phyloP scores from a whole-genome alignment of 1,140 invertebrate genomes.

The Penaeus japonicus region DNA sequence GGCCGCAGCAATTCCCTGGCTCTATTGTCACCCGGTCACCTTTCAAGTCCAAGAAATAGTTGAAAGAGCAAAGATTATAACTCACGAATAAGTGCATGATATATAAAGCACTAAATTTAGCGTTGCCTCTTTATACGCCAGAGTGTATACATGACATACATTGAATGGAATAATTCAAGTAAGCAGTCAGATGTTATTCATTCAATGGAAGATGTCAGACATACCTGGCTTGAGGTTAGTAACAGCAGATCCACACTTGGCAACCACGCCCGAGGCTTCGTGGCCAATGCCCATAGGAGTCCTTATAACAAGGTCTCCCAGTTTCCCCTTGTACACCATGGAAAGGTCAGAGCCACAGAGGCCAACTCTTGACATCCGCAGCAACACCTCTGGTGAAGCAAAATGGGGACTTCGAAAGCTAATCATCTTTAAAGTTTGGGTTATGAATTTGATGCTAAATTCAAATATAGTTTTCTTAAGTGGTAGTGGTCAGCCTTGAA shows the following conservation, averaged over 20 bases:
- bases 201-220: neutral
- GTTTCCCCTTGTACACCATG: conserved; percentile 82
- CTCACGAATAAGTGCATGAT: neutral
- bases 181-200: too few species aligned
- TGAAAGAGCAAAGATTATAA: neutral
- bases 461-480: too few species aligned
- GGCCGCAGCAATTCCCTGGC: conserved; percentile 86
- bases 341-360: conserved; percentile 97
- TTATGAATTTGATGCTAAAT: too few species aligned
- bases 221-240: conserved; percentile 74
- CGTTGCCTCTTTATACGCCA: too few species aligned
- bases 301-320: conserved; percentile 82
- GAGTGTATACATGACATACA: too few species aligned
- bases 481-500: too few species aligned
- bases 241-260: conserved; percentile 76
- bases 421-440: neutral
- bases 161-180: too few species aligned
- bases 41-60: conserved; percentile 60
- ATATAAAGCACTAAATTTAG: too few species aligned
- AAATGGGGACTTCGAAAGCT: neutral
- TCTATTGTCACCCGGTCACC: conserved; percentile 93
- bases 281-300: conserved; percentile 90
- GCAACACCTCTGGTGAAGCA: conserved; percentile 78
- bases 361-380: conserved; percentile 88
- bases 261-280: conserved; percentile 82